Base-by-base conservation (phyloP, 2,888 invertebrate genomes). In the Heliconius ismenius region DNA sequence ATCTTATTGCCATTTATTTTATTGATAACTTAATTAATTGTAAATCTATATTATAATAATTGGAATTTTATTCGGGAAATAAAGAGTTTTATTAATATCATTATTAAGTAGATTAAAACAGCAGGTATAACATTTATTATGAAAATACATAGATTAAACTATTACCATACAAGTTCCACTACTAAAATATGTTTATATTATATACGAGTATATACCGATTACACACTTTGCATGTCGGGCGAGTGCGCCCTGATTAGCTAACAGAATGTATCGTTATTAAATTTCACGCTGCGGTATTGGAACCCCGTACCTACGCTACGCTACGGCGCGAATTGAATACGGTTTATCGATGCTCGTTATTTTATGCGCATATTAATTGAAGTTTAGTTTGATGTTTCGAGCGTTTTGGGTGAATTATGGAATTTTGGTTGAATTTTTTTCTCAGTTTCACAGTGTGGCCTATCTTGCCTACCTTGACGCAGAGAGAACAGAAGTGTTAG, bases 211-310 rank as follows among this genome's bases (percentile, higher is more conserved):
- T 69, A 69, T 69, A 43, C 43, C 70, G 68, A 78, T 76, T 76
- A 77, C 54, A 76, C 67, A 76, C 68, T 28, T 75, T 70, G 63
- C 69, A 73, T 74, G 73, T 36, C 26, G 75, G 64, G 28, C 65
- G 72, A 75, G 76, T 76, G 65, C 68, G 76, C 72, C 62, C 76
- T 79, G 79, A 79, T 81, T 78, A 81, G 73, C 74, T 78, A 78
- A 77, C 79, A 77, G 77, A 68, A 80, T 70, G 74, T 77, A 79
- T 78, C 76, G 72, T 79, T 80, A 80, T 78, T 79, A 78, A 80
- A 79, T 77, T 79, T 80, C 79, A 77, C 60, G 75, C 72, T 39
- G 76, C 65, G 73, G 24, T 74, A 74, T 62, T 10, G 70, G 67
- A 76, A 64, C 76, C 43, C n/a, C 58, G 58, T 21, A 58, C 58